Evolutionary conservation across 2,888 invertebrate genomes (phyloP).

Genomic region (Blomia tropicalis): DNA sequence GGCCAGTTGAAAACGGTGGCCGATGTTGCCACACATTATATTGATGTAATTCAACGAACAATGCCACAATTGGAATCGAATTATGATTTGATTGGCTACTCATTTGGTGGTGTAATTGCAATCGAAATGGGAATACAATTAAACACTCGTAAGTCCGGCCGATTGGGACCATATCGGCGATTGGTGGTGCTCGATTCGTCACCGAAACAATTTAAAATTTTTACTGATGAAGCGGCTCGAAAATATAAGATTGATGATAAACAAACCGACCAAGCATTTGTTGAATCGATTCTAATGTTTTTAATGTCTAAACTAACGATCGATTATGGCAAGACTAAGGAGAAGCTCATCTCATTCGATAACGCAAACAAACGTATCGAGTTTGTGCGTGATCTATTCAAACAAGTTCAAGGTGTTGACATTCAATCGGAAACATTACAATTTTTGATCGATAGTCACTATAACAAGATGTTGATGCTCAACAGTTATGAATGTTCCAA

Average conservation of each 20-base stretch:
- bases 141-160: slow-evolving; percentile 41
- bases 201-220: slow-evolving; percentile 33
- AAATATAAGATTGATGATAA: slow-evolving; percentile 10
- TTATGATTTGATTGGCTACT: slow-evolving; percentile 79
- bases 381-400: slow-evolving; percentile 12
- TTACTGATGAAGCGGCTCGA: slow-evolving; percentile 5
- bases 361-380: not conserved
- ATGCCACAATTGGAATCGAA: slow-evolving; percentile 45
- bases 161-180: slow-evolving; percentile 39
- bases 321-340: slow-evolving; percentile 16
- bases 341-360: slow-evolving; percentile 4
- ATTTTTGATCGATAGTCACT: slow-evolving; percentile 16
- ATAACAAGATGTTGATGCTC: slow-evolving; percentile 20
- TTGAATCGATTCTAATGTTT: slow-evolving; percentile 17
- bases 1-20: slow-evolving; percentile 47
- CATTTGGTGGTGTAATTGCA: slow-evolving; percentile 77
- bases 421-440: slow-evolving; percentile 9
- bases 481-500: not conserved
- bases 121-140: slow-evolving; percentile 82
- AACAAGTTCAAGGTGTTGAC: not conserved
- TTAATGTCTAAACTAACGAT: slow-evolving; percentile 3
- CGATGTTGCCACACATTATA: slow-evolving; percentile 4
- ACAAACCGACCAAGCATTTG: not conserved
- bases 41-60: slow-evolving; percentile 12
- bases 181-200: slow-evolving; percentile 78